phyloP scores from a whole-genome alignment of 2,797 vertebrate genomes.

The Hypotaenidia philippensis region DNA sequence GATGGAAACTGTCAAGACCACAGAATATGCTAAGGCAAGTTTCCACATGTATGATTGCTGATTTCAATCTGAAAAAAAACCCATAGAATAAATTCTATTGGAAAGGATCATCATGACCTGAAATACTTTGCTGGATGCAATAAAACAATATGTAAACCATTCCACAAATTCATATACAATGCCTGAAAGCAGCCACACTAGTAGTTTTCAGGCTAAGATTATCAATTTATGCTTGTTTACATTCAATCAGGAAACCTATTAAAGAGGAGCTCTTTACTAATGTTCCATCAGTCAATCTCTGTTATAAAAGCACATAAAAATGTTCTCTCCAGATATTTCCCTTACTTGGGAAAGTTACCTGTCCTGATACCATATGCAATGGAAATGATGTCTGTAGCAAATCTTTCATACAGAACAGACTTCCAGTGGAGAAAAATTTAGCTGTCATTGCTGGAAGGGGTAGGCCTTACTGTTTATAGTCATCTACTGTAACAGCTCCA shows the following conservation, averaged over 20 bases:
- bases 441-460: neutral
- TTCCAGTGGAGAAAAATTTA: neutral
- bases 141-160: neutral
- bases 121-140: neutral
- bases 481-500: neutral
- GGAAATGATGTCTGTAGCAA: neutral
- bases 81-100: rapidly evolving
- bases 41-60: neutral
- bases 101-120: neutral
- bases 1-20: neutral
- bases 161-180: neutral
- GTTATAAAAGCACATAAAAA: neutral
- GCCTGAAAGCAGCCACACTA: neutral
- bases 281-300: neutral
- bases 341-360: neutral
- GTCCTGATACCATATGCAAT: neutral
- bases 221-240: neutral
- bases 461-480: slow-evolving; percentile 3
- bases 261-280: neutral
- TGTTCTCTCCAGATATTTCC: neutral
- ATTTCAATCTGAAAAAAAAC: neutral
- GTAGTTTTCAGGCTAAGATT: neutral
- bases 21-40: neutral
- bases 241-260: neutral
- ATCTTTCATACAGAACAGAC: neutral